Conservation (phyloP, 2,888 invertebrate genomes). For the Autographa gamma region DNA sequence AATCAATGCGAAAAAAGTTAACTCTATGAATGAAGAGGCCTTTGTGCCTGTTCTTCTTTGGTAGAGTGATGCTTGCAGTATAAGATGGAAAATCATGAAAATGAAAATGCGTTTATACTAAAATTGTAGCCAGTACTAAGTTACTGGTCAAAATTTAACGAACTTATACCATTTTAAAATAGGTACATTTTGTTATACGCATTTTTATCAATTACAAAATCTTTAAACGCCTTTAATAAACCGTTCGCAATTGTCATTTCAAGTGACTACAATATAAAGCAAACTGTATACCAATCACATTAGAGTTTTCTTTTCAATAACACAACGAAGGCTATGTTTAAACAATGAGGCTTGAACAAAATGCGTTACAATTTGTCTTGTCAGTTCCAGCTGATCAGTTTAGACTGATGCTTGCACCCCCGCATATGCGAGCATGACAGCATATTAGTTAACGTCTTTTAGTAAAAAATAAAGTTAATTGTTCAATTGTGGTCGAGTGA, state of each 20-base stretch:
- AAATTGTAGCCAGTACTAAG: too few relatives aligned
- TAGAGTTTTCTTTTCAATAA: not conserved
- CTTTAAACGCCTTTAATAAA: not conserved
- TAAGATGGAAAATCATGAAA: too few relatives aligned
- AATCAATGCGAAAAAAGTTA: too few relatives aligned
- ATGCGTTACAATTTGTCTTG: not conserved
- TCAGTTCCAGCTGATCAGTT: not conserved
- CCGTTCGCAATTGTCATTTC: not conserved
- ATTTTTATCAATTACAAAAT: too few relatives aligned
- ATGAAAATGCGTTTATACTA: too few relatives aligned
- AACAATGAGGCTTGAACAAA: not conserved
- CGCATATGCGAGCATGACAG: not conserved
- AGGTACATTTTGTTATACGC: too few relatives aligned
- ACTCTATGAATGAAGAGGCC: too few relatives aligned
- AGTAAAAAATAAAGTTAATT: not conserved
- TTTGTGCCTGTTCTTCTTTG: too few relatives aligned
- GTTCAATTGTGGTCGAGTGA: not conserved
- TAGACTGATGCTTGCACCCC: constrained; percentile 1
- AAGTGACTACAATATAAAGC: not conserved
- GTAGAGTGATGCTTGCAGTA: too few relatives aligned
- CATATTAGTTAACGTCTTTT: not conserved
- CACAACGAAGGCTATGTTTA: not conserved
- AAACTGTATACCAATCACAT: not conserved
- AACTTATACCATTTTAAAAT: too few relatives aligned
- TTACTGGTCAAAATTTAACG: too few relatives aligned